Conservation (phyloP, 2,113 vertebrate genomes). For the Equus quagga region DNA sequence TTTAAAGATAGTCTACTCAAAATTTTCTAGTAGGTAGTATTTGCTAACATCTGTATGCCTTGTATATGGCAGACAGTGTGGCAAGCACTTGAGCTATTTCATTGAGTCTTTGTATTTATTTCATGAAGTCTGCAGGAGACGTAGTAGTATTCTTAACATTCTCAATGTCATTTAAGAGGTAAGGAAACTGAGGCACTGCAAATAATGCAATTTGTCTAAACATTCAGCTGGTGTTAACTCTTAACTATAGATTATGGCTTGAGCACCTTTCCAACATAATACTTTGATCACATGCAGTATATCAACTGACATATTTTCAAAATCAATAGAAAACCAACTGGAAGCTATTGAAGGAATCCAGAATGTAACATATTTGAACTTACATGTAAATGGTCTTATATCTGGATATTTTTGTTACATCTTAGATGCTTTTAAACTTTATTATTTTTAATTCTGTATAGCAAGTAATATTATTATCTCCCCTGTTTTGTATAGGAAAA, state of each 20-base stretch:
- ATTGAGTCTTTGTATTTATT: not conserved
- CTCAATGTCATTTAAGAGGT: not conserved
- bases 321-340: not conserved
- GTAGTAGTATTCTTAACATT: accelerated
- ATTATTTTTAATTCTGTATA: not conserved
- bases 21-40: not conserved
- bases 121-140: too few relatives aligned
- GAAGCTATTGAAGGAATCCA: not conserved
- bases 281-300: not conserved
- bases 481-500: not conserved
- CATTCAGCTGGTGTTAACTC: not conserved
- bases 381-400: too few relatives aligned
- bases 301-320: not conserved
- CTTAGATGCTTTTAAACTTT: not conserved
- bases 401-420: not conserved
- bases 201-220: too few relatives aligned
- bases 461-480: not conserved
- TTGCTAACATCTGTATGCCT: accelerated
- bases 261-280: not conserved
- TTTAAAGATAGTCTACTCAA: not conserved
- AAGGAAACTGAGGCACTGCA: not conserved
- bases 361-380: not conserved
- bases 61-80: accelerated
- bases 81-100: accelerated
- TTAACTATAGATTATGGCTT: not conserved